Base-by-base conservation (phyloP, 2,888 invertebrate genomes). In the Noctua janthe region DNA sequence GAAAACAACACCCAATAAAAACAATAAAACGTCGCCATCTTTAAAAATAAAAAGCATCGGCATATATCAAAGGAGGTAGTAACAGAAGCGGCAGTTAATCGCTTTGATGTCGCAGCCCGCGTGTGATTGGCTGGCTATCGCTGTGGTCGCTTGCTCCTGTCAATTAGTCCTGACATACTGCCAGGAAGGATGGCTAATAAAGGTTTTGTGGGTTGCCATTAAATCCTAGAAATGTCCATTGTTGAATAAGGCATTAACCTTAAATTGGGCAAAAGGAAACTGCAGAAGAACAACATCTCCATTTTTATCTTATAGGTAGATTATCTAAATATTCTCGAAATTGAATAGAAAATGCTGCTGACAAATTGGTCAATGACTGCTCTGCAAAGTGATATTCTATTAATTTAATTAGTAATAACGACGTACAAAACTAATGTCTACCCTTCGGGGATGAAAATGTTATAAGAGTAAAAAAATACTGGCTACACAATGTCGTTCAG, bases 21-120 rank as follows among this genome's bases (percentile, higher is more conserved):
- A 80, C 51, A 71, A 69, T 8, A 70, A 76, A 62, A 29, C 20
- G n/a, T 13, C 10, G 29, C 20, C 71, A 85, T 39, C 29, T 81
- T 74, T 43, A 47, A 47, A 85, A 86, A 76, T 35, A 73, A 71
- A 67, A 70, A 49, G 7, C 69, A 66, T 29, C 13, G 13, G 20
- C 29, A 47, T 74, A 56, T 54, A 75, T 80, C 80, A 82, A 84
- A 78, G 80, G 74, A 69, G 71, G 69, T 67, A 62, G 49, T 56
- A 80, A 74, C 74, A 76, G 78, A 81, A 71, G 81, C 74, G 83
- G 74, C 69, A 78, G 74, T 81, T 82, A 83, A 88, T 89, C 85
- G 80, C 85, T 87, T 89, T 88, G 88, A 86, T 86, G 86, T 86
- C 82, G 69, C 84, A 76, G 74, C 67, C 35, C 76, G 76, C 78